Evolutionary conservation across 2,113 vertebrate genomes (phyloP).

Genomic region (Nematolebias whitei): DNA sequence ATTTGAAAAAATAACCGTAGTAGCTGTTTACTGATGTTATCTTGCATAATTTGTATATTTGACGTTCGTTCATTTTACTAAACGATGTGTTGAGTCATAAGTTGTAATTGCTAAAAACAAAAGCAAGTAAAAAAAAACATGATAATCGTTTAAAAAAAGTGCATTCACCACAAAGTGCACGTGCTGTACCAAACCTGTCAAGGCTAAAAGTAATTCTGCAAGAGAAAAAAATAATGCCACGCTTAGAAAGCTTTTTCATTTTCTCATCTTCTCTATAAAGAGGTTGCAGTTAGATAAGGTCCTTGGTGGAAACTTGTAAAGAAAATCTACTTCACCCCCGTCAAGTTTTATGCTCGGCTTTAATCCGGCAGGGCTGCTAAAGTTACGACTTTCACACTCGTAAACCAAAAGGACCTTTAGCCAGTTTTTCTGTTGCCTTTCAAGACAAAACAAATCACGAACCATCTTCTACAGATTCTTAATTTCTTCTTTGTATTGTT

Average conservation of each 20-base stretch:
- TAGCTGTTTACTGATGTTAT: background rate
- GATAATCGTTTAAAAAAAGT: slow-evolving; percentile 7
- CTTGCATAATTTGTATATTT: background rate
- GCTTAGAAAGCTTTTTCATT: slow-evolving; percentile 43
- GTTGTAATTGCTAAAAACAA: background rate
- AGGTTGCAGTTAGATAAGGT: slow-evolving; percentile 51
- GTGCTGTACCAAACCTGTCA: slow-evolving; percentile 6
- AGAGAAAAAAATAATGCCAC: slow-evolving; percentile 19
- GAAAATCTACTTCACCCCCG: slow-evolving; percentile 45
- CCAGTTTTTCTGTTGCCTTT: slow-evolving; percentile 38
- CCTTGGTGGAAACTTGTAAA: slow-evolving; percentile 47
- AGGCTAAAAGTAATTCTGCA: slow-evolving; percentile 27
- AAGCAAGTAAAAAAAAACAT: background rate
- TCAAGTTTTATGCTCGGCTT: slow-evolving; percentile 55
- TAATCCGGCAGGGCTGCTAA: slow-evolving; percentile 52
- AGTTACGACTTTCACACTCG: slow-evolving; percentile 57
- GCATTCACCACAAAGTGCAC: background rate
- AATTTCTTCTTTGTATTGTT: slow-evolving; percentile 4
- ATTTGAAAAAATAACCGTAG: background rate
- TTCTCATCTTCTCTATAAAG: slow-evolving; percentile 45
- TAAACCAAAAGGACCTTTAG: slow-evolving; percentile 69
- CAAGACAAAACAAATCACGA: slow-evolving; percentile 25
- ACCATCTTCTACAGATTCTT: slow-evolving; percentile 11
- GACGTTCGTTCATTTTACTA: background rate
- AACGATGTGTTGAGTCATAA: background rate